phyloP scores from a whole-genome alignment of 1,140 invertebrate species.

The Solenopsis invicta region DNA sequence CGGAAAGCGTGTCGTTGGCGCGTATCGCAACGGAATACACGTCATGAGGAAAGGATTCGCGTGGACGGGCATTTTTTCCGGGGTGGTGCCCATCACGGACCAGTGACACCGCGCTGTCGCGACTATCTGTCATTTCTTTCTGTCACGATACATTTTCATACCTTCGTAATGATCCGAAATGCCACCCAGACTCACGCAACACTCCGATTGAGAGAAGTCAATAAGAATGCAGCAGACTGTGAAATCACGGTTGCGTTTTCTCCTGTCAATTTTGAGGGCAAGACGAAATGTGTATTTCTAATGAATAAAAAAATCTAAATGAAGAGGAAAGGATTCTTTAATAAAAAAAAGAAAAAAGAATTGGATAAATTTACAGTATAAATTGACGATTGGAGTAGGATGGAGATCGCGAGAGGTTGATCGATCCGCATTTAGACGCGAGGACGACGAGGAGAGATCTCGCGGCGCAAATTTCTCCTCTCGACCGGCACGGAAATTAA shows the following conservation, averaged over 20 bases:
- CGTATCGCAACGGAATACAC: slow-evolving; percentile 78
- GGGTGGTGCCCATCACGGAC: slow-evolving; percentile 36
- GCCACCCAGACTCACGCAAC: slow-evolving; percentile 1
- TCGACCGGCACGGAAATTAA: slow-evolving; percentile 34
- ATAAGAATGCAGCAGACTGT: slow-evolving; percentile 9
- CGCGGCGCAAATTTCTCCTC: slow-evolving; percentile 49
- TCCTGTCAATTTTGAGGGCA: neutral
- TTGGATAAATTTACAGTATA: neutral
- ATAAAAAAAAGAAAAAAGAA: neutral
- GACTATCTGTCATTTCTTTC: slow-evolving; percentile 32
- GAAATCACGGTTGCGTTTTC: slow-evolving; percentile 13
- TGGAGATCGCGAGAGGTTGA: neutral
- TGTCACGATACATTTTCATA: slow-evolving; percentile 51
- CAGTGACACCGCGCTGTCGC: slow-evolving; percentile 23
- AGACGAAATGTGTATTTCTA: neutral
- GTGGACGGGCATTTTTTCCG: slow-evolving; percentile 65
- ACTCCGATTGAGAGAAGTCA: slow-evolving; percentile 1
- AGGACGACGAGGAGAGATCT: slow-evolving; percentile 18
- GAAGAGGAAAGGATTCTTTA: neutral
- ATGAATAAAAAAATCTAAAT: neutral
- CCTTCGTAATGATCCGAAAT: neutral
- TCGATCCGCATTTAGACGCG: slow-evolving; percentile 17
- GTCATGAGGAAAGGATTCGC: slow-evolving; percentile 73
- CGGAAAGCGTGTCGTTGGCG: slow-evolving; percentile 78
- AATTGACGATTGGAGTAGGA: neutral